Evolutionary conservation across 2,888 invertebrate species (phyloP), one percentile per base, ranked within the genome.

Genomic region (Heteromyza rotundicornis): DNA sequence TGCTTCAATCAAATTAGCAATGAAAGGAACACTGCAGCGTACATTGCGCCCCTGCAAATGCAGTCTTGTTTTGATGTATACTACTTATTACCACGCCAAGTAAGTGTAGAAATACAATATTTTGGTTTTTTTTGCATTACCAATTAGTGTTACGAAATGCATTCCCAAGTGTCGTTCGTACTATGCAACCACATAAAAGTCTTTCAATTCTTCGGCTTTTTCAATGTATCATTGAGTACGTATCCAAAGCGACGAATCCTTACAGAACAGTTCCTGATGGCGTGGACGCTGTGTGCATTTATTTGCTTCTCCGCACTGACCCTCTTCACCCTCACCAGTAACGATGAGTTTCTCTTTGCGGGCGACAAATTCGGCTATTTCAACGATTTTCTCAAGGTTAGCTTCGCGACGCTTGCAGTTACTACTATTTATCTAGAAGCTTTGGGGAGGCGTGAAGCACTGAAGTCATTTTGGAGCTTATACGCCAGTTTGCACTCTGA

Each of bases 161-260:
- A 20, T 40, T 55, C 40, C 32, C 22, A 17, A 2, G 2, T 57
- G 36, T 47, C 60, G 14, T 32, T 20, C 7, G 64, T 72, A 54
- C 52, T 80, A 50, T 67, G 68, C 40, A 64, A 56, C 40, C 73
- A 77, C 44, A 59, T 74, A 44, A 68, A 68, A 27, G 63, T 79
- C 22, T 79, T 76, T 66, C 79, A 77, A 60, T 10, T 73, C 40
- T 59, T 75, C 16, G 81, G 80, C 12, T 66, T 72, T 53, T 76
- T 72, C 53, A 71, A 72, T 2, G 44, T 75, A 20, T 62, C 74
- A 0, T 60, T 75, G 8, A 53, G 67, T 2, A 55, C 64, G 1
- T 67, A 68, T 10, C 16, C 8, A 1, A 16, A 56, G 22, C 56
- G 59, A 12, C 47, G 14, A 16, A 3, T 14, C 2, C 50, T 27